Evolutionary conservation across 2,888 invertebrate genomes (phyloP), one percentile per base, ranked within the genome.

Genomic region (Argyresthia goedartella): DNA sequence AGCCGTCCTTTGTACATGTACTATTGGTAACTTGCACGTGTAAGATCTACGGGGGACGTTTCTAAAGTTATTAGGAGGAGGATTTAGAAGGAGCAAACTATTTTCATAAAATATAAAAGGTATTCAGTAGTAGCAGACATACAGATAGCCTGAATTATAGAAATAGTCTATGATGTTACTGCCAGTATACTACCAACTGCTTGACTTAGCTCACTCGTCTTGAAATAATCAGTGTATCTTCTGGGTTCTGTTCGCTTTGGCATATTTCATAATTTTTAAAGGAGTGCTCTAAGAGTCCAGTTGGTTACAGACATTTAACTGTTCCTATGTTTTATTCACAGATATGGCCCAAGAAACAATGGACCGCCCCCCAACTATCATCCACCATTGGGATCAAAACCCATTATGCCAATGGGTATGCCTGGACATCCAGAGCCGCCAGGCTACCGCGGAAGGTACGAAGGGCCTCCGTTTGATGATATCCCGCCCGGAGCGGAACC

Each of bases 401-500:
- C 74, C 33, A 66, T 79, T 53, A 74, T 76, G 25, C 70, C 74
- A 4, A 61, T 82, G 67, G 68, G 57, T 59, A 59, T 77, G 41
- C 67, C 72, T 9, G 57, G 73, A 33, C 73, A 71, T 57, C 81
- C 81, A 35, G 76, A 69, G 34, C 71, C 74, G 25, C 71, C 75
- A n/a, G 76, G 76, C 6, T 85, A 79, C 63, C 70, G 80, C 49
- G 80, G 78, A 49, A 80, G 85, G 8, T 86, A 80, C 59, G 85
- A 86, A 41, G 73, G 59, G 8, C 56, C 59, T 10, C 79, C 81
- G 16, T 89, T 89, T 61, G 90, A 90, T 60, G 88, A 89, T 45
- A 82, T 88, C 53, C 90, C 90, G 13, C 90, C 90, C 8, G 90
- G 90, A 11, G 90, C 91, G 1, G 90, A 91, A 63, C 90, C 90